phyloP scores from a whole-genome alignment of 2,113 vertebrate genomes.

The Antechinus flavipes region DNA sequence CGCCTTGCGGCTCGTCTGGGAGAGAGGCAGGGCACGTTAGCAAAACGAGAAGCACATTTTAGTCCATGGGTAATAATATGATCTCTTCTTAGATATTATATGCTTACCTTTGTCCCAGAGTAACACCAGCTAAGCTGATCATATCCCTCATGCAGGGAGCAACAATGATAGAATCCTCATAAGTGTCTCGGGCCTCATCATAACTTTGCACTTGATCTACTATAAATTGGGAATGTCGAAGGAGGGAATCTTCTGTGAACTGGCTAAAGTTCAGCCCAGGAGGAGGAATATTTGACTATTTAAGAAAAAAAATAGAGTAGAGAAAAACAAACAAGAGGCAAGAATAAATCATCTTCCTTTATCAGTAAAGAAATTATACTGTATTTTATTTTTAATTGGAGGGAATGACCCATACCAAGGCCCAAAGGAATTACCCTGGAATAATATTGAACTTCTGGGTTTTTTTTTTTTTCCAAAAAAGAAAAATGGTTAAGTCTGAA shows the following conservation, averaged over 20 bases:
- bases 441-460: neutral
- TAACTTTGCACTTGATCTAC: constrained; percentile 99
- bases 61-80: neutral
- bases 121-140: constrained; percentile 96
- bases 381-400: neutral
- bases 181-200: constrained; percentile 93
- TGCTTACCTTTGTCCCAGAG: constrained; percentile 94
- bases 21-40: neutral
- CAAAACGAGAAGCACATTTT: neutral
- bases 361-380: neutral
- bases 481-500: neutral
- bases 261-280: constrained; percentile 94
- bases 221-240: constrained; percentile 97
- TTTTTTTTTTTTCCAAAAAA: neutral
- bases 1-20: constrained; percentile 91
- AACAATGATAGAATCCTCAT: constrained; percentile 95
- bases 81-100: neutral
- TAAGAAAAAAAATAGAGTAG: neutral
- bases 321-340: too few relatives aligned
- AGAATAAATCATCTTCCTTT: too few relatives aligned
- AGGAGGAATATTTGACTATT: constrained; percentile 95
- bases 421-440: neutral
- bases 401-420: neutral
- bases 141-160: constrained; percentile 97
- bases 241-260: constrained; percentile 96